Conservation (phyloP, 2,797 vertebrate genomes). For the Mastacembelus armatus region DNA sequence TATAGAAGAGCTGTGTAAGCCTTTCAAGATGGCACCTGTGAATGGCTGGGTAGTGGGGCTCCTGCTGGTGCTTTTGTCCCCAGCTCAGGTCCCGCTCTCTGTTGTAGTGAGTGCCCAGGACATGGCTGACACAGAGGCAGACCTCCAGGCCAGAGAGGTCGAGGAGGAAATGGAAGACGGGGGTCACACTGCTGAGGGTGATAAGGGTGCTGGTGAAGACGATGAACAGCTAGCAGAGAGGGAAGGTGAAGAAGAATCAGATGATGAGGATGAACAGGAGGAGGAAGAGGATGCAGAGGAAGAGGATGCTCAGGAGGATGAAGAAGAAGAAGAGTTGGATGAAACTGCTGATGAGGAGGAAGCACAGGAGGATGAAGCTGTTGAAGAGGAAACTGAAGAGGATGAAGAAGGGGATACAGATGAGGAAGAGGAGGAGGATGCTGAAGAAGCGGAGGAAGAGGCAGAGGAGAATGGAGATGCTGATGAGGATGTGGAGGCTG, state of each 20-base stretch:
- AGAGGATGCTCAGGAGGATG: neutral
- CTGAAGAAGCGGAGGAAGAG: neutral
- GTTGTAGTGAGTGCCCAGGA: conserved; percentile 59
- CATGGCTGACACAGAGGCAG: conserved; percentile 41
- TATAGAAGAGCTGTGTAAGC: conserved; percentile 4
- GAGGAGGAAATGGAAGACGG: conserved; percentile 57
- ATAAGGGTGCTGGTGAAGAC: conserved; percentile 1
- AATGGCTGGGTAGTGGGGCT: conserved; percentile 74
- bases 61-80: conserved; percentile 79
- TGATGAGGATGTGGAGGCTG: neutral
- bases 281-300: neutral
- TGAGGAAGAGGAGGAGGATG: neutral
- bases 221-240: conserved; percentile 15
- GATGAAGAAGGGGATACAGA: neutral
- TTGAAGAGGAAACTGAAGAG: neutral
- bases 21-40: conserved; percentile 73
- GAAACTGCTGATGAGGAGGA: neutral
- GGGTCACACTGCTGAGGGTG: conserved; percentile 2
- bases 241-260: neutral
- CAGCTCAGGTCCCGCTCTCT: conserved; percentile 55
- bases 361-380: neutral
- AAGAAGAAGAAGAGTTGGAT: neutral
- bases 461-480: neutral
- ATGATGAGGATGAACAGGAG: neutral
- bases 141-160: conserved; percentile 24